Evolutionary conservation across 1,140 invertebrate species (phyloP).

Genomic region (Halictus rubicundus): DNA sequence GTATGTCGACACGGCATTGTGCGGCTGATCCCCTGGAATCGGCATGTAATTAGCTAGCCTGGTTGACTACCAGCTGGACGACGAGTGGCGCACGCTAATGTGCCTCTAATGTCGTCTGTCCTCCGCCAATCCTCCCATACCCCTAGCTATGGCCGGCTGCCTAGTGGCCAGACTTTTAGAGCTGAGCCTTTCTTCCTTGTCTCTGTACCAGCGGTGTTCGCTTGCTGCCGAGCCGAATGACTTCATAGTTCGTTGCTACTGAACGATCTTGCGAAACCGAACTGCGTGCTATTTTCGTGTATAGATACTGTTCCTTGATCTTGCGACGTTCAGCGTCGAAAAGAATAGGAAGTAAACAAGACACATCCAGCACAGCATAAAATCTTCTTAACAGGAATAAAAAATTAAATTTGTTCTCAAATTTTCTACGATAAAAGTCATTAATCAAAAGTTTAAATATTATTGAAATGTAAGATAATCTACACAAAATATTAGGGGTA

Average conservation of each 20-base stretch:
- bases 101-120: constrained; percentile 67
- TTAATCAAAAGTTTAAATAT: too few species aligned
- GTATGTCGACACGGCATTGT: constrained; percentile 56
- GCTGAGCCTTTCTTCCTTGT: constrained; percentile 23
- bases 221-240: background rate
- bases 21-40: constrained; percentile 67
- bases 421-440: too few species aligned
- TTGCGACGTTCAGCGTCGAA: too few species aligned
- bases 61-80: constrained; percentile 66
- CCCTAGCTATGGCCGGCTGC: background rate
- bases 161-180: constrained; percentile 36
- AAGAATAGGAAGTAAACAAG: too few species aligned
- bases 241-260: background rate
- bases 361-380: too few species aligned
- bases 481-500: too few species aligned
- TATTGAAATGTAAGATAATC: too few species aligned
- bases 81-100: constrained; percentile 69
- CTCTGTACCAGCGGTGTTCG: background rate
- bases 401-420: too few species aligned
- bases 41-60: constrained; percentile 71
- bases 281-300: too few species aligned
- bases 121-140: constrained; percentile 7
- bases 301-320: background rate
- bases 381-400: too few species aligned
- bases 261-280: background rate